These are phyloP conservation scores for Mylabris phalerata DNA, from an alignment of 1,140 invertebrate species.

Conservation along the genomic window DNA sequence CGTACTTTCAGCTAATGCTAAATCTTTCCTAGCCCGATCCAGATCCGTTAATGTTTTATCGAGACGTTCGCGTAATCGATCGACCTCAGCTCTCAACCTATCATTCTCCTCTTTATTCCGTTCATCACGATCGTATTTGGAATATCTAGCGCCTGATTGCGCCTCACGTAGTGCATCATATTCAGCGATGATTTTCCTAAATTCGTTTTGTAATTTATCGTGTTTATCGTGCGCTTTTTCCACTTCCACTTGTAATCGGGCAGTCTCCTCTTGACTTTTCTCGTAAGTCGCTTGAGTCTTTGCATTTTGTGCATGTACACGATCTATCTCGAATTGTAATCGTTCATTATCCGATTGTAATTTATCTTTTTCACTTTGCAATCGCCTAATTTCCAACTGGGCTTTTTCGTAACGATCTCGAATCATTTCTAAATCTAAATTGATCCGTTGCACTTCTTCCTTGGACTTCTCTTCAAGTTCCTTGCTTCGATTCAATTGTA, in stretches of 20 bases:
- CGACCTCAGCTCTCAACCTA: conserved; percentile 71
- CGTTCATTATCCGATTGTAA: conserved; percentile 74
- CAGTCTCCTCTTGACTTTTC: conserved; percentile 82
- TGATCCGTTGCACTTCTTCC: conserved; percentile 73
- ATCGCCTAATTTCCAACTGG: conserved; percentile 71
- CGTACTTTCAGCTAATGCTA: conserved; percentile 66
- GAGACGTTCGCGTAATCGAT: conserved; percentile 72
- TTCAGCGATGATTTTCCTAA: conserved; percentile 73
- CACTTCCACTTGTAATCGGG: conserved; percentile 75
- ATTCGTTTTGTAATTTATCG: conserved; percentile 73
- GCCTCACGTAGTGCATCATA: conserved; percentile 60
- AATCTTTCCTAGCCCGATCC: conserved; percentile 64
- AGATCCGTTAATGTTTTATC: conserved; percentile 74
- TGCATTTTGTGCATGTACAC: conserved; percentile 71
- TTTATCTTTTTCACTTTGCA: conserved; percentile 82
- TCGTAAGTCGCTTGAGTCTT: conserved; percentile 78
- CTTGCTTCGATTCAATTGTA: conserved; percentile 77
- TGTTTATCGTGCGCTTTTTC: conserved; percentile 88
- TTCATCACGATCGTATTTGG: conserved; percentile 71
- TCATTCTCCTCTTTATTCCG: conserved; percentile 72
- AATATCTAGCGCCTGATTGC: conserved; percentile 58
- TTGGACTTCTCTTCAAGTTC: conserved; percentile 88
- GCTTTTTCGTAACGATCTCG: conserved; percentile 85
- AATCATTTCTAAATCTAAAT: conserved; percentile 75
- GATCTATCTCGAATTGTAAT: conserved; percentile 77